Percentiles rank a stretch among this genome's conserved stretches.
Evolutionary conservation across 2,113 vertebrate species (phyloP).

Genomic region (Laticauda laticaudata): DNA sequence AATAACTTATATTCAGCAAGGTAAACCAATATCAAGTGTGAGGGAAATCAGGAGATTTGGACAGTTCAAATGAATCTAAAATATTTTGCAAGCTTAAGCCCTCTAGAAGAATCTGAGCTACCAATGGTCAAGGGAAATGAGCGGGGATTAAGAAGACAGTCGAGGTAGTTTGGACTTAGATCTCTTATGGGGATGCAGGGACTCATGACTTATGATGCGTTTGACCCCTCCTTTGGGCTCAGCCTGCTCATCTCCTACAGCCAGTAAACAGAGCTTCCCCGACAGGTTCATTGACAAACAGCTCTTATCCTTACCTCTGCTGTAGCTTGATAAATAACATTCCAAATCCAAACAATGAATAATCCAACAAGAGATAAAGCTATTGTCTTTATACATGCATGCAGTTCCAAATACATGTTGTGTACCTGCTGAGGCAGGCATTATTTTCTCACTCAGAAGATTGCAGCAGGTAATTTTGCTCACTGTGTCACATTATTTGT

Average conservation of each 20-base stretch:
- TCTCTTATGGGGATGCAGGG: neutral
- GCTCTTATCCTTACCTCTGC: neutral
- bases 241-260: neutral
- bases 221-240: neutral
- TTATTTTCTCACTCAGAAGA: slow-evolving; percentile 17
- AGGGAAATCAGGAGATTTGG: neutral
- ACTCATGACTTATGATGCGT: neutral
- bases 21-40: neutral
- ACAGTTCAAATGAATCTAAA: neutral
- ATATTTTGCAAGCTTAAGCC: neutral
- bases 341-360: neutral
- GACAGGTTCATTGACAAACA: neutral
- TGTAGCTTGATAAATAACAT: neutral
- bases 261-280: neutral
- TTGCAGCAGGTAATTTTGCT: slow-evolving; percentile 25
- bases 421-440: neutral
- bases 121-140: neutral
- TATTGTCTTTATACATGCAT: neutral
- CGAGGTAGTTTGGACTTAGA: neutral
- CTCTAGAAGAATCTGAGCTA: neutral
- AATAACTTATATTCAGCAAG: neutral
- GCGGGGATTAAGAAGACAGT: neutral
- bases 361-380: slow-evolving; percentile 13
- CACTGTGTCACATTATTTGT: neutral
- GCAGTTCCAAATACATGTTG: neutral